These are phyloP conservation scores for Phoeniculus purpureus DNA, from an alignment of 2,797 vertebrate species.

Conservation along the genomic window DNA sequence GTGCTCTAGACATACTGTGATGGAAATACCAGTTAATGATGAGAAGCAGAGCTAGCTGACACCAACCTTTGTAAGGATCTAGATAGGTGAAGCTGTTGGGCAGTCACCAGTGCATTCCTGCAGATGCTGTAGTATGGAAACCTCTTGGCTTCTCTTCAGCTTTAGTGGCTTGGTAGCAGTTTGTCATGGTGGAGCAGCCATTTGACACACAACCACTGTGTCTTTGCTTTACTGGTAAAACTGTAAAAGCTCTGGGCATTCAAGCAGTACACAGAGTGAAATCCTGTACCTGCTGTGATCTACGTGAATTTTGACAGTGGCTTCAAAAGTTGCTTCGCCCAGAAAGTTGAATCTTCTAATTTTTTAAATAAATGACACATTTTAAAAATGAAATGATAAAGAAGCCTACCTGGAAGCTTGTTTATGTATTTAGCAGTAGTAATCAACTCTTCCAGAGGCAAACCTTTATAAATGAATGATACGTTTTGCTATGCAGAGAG, in stretches of 20 bases:
- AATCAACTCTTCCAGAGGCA: not conserved
- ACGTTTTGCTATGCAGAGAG: not conserved
- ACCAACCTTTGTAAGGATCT: not conserved
- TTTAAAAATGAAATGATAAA: not conserved
- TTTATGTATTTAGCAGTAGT: not conserved
- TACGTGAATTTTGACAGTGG: not conserved
- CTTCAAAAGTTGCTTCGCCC: not conserved
- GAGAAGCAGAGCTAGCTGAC: conserved; percentile 63
- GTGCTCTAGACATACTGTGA: conserved; percentile 50
- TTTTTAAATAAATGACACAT: not conserved
- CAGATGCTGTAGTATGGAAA: not conserved
- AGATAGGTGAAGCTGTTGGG: not conserved
- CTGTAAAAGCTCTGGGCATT: not conserved
- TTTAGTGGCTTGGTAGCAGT: not conserved
- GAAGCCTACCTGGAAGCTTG: not conserved
- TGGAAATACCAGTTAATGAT: conserved; percentile 49
- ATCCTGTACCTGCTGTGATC: not conserved
- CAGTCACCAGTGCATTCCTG: not conserved
- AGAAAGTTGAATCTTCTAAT: not conserved
- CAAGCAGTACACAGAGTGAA: accelerated
- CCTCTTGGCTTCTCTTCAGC: not conserved
- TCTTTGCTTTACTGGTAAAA: not conserved
- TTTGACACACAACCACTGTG: not conserved
- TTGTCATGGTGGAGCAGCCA: not conserved
- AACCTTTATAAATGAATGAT: not conserved